Percentiles rank a stretch among this genome's conserved stretches.
Evolutionary conservation across 2,797 vertebrate species (phyloP).

Genomic region (Passerculus sandwichensis): DNA sequence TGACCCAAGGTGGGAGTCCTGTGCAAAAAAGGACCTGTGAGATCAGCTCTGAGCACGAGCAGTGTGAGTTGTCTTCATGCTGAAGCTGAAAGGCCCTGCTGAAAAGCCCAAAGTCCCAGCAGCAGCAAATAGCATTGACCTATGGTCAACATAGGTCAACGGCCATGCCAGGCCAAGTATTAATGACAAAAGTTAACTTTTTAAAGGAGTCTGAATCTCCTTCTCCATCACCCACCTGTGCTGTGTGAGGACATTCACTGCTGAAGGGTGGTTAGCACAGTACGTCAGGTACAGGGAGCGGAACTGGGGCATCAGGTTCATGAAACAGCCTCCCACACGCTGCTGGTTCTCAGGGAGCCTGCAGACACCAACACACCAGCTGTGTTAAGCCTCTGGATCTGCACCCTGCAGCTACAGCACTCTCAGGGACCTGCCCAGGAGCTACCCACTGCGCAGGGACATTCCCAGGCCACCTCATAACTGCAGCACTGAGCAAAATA

Average conservation of each 20-base stretch:
- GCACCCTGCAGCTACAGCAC: not conserved
- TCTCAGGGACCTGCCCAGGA: not conserved
- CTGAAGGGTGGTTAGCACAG: conserved; percentile 93
- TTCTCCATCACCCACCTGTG: conserved; percentile 84
- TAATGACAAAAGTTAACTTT: not conserved
- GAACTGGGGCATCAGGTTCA: conserved; percentile 92
- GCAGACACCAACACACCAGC: not conserved
- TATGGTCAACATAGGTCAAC: not conserved
- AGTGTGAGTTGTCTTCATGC: not conserved
- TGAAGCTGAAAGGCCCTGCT: not conserved
- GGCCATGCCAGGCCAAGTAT: not conserved
- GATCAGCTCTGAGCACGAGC: not conserved
- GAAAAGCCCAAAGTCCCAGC: not conserved
- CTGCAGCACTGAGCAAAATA: not conserved
- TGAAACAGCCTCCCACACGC: conserved; percentile 89
- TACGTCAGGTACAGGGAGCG: conserved; percentile 90
- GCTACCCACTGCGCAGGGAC: not conserved
- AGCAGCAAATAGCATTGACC: not conserved
- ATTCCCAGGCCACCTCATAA: not conserved
- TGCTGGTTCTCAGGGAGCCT: conserved; percentile 93
- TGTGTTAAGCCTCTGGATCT: not conserved
- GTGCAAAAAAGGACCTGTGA: not conserved
- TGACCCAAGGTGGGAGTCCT: not conserved
- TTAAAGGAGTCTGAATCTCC: not conserved
- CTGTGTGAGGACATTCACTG: conserved; percentile 92